phyloP scores from a whole-genome alignment of 2,888 invertebrate species.

The Brachyopa scutellaris region DNA sequence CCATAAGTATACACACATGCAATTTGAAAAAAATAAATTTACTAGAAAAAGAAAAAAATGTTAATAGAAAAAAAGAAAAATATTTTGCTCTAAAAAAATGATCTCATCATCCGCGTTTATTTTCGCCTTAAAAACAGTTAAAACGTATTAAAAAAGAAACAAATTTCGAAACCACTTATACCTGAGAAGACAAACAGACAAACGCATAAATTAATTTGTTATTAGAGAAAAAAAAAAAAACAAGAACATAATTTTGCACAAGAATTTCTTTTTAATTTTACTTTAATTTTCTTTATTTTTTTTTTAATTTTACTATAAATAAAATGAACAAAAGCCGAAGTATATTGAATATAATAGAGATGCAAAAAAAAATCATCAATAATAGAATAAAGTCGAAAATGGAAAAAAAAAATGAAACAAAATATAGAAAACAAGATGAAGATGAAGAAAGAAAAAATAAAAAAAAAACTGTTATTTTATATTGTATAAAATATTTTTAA shows the following conservation, averaged over 20 bases:
- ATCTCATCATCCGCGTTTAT: slow-evolving; percentile 82
- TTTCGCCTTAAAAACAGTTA: slow-evolving; percentile 78
- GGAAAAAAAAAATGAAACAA: slow-evolving; percentile 77
- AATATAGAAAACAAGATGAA: slow-evolving; percentile 64
- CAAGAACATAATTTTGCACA: slow-evolving; percentile 76
- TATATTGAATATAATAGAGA: slow-evolving; percentile 61
- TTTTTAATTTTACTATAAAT: slow-evolving; percentile 60
- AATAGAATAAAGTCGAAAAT: slow-evolving; percentile 76
- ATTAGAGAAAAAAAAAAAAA: slow-evolving; percentile 70
- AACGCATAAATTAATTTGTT: slow-evolving; percentile 70
- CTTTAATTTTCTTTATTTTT: slow-evolving; percentile 69
- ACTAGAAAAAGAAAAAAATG: slow-evolving; percentile 37
- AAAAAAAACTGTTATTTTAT: slow-evolving; percentile 80
- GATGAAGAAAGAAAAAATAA: slow-evolving; percentile 25
- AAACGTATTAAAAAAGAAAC: slow-evolving; percentile 41
- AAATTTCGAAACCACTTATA: slow-evolving; percentile 58
- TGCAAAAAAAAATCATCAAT: slow-evolving; percentile 74
- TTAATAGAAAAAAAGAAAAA: slow-evolving; percentile 43
- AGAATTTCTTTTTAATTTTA: slow-evolving; percentile 76
- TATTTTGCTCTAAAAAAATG: slow-evolving; percentile 78
- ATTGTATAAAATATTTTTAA: slow-evolving; percentile 82
- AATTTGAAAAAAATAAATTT: slow-evolving; percentile 45
- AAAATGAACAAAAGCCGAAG: slow-evolving; percentile 49
- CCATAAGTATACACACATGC: slow-evolving; percentile 55
- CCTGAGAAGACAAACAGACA: slow-evolving; percentile 56